Base-by-base conservation (phyloP, 2,797 vertebrate genomes). In the Anguilla megastoma region DNA sequence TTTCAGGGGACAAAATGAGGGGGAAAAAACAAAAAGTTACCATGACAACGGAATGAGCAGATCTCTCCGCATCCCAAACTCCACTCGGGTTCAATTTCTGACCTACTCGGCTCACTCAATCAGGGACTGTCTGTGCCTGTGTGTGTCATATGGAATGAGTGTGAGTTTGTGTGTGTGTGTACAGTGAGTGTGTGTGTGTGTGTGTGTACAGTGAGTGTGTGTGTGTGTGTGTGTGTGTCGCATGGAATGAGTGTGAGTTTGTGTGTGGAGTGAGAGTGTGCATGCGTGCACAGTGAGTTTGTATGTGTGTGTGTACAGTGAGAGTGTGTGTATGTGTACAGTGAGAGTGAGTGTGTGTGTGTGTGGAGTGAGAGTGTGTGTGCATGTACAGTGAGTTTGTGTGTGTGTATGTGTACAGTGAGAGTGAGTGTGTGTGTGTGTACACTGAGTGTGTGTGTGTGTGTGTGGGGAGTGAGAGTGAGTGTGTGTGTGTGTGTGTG, bases 1-100 rank as follows among this genome's bases (percentile, higher is more conserved):
- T 92, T 91, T 85, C 30, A 71, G 52, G 52, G 89, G 91, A 94
- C 89, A 92, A 87, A 94, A 66, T 90, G 90, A 56, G 2, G 89
- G 90, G 74, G 85, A 89, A 87, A 33, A 90, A 71, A 89, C 24
- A 63, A 8, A 8, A 12, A 21, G 79, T 90, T 89, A 87, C 45
- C 0, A 83, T 18, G 48, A 88, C 14, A 88, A 92, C 84, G 30
- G 90, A 87, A 89, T 90, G 3, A 89, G 33, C 5, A 3, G 0
- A 50, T 88, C 50, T 21, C 36, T 76, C 54, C 79, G 6, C 4
- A 50, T 45, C 45, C 79, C 21, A 50, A n/a, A 48, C 21, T 14
- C 69, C 0, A 30, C 10, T 33, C 76, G 7, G 41, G 76, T 41
- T 80, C 6, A 8, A n/a, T 7, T 45, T 80, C 76, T 48, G 36